phyloP scores from a whole-genome alignment of 2,797 vertebrate genomes.

The Neoniphon sammara region DNA sequence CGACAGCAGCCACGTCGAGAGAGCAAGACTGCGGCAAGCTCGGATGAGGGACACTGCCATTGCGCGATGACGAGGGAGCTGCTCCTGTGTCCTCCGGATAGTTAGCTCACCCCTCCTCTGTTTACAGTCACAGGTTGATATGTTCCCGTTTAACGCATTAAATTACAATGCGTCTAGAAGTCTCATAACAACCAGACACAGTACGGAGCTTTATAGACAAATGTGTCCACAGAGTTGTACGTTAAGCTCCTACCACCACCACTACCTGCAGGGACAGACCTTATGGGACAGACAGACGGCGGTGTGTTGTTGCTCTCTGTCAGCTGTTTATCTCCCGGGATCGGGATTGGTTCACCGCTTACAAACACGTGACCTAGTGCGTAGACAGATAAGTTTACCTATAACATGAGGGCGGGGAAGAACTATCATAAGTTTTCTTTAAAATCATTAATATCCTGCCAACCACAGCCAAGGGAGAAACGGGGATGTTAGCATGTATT shows the following conservation, averaged over 20 bases:
- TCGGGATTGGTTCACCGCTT: slow-evolving; percentile 54
- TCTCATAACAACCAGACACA: slow-evolving; percentile 2
- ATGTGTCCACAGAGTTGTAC: background rate
- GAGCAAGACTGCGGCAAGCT: slow-evolving; percentile 95
- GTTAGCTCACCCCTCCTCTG: slow-evolving; percentile 5
- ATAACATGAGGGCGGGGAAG: slow-evolving; percentile 2
- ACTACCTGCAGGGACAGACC: slow-evolving; percentile 52
- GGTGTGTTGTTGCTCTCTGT: slow-evolving; percentile 67
- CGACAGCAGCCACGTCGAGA: slow-evolving; percentile 97
- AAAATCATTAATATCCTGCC: background rate
- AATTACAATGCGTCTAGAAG: background rate
- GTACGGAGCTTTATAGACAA: background rate
- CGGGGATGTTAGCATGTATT: too few relatives aligned
- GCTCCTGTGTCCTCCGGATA: slow-evolving; percentile 23
- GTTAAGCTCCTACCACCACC: slow-evolving; percentile 33
- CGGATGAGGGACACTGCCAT: slow-evolving; percentile 92
- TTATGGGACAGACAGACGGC: slow-evolving; percentile 26
- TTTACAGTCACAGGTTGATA: too few relatives aligned
- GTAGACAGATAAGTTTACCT: slow-evolving; percentile 11
- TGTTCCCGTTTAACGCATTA: too few relatives aligned
- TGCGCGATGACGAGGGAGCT: slow-evolving; percentile 49
- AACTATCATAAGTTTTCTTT: background rate
- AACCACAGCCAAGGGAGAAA: background rate
- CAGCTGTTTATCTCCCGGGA: slow-evolving; percentile 58
- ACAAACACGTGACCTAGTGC: slow-evolving; percentile 59